Conservation (phyloP, 2,888 invertebrate species). For the Hydraecia micacea region DNA sequence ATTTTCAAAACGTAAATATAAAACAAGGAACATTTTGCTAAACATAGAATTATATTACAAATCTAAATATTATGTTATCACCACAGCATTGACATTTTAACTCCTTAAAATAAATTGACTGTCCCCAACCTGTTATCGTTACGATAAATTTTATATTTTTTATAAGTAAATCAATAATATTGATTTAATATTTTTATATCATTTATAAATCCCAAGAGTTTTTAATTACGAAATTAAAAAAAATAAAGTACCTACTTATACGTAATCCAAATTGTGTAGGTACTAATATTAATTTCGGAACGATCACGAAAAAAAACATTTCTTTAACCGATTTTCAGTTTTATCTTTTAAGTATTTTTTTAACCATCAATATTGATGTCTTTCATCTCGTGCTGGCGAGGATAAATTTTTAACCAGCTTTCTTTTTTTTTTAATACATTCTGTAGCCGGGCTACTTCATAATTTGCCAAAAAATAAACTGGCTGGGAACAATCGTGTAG, state of each 20-base stretch:
- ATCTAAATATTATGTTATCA: conserved; percentile 81
- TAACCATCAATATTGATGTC: background rate
- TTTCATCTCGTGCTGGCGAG: background rate
- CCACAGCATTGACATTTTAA: conserved; percentile 80
- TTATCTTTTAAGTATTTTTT: background rate
- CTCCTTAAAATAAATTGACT: conserved; percentile 27
- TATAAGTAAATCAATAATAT: conserved; percentile 18
- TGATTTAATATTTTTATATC: background rate
- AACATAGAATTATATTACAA: conserved; percentile 67
- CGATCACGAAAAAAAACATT: background rate
- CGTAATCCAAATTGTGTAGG: background rate
- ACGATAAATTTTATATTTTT: background rate
- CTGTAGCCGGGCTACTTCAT: background rate
- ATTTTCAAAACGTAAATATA: background rate
- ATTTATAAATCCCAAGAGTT: background rate
- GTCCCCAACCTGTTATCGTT: conserved; percentile 2
- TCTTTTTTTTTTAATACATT: no score
- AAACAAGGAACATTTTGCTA: conserved; percentile 19
- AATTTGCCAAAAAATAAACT: background rate
- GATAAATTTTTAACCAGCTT: background rate
- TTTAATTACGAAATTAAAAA: background rate
- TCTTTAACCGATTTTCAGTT: background rate
- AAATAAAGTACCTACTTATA: background rate
- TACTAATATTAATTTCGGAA: background rate
- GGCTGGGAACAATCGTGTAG: conserved; percentile 5